Percentiles rank a stretch among this genome's conserved stretches.
phyloP scores from a whole-genome alignment of 37 sponge, comb jelly and placozoan genomes.

The Aphrocallistes beatrix region DNA sequence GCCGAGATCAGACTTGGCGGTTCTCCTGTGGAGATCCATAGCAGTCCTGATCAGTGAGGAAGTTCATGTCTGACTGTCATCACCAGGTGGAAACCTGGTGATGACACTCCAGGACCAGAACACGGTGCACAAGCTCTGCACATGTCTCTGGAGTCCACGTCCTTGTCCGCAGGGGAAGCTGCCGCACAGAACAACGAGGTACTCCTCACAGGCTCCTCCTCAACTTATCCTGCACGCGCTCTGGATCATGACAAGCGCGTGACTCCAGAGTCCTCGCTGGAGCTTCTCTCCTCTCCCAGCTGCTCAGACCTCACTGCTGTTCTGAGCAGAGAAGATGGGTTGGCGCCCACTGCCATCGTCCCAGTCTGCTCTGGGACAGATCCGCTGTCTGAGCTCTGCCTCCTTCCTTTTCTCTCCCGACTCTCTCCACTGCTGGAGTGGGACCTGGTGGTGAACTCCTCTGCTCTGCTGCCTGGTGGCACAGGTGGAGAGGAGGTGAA shows the following conservation, averaged over 20 bases:
- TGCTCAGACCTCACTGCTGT: background rate
- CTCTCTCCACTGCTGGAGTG: background rate
- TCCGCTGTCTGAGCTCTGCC: background rate
- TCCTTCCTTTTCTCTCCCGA: background rate
- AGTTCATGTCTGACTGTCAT: background rate
- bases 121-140: constrained; percentile 58
- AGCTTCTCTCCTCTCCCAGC: background rate
- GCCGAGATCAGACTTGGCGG: too few relatives aligned
- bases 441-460: background rate
- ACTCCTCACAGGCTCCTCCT: constrained; percentile 47
- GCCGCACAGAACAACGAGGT: constrained; percentile 42
- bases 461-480: background rate
- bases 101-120: constrained; percentile 86
- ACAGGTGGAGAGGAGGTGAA: background rate
- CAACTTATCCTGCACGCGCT: constrained; percentile 53
- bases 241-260: constrained; percentile 34
- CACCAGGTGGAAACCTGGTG: background rate
- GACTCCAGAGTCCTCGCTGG: background rate
- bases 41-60: background rate
- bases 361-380: background rate
- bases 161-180: background rate
- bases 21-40: constrained; percentile 6
- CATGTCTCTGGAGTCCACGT: too few relatives aligned
- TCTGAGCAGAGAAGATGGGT: background rate
- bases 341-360: background rate